Percentiles rank a stretch among this genome's conserved stretches.
These are phyloP conservation scores for Steinernema carpocapsae DNA, from an alignment of 2,888 invertebrate species.

Conservation along the genomic window DNA sequence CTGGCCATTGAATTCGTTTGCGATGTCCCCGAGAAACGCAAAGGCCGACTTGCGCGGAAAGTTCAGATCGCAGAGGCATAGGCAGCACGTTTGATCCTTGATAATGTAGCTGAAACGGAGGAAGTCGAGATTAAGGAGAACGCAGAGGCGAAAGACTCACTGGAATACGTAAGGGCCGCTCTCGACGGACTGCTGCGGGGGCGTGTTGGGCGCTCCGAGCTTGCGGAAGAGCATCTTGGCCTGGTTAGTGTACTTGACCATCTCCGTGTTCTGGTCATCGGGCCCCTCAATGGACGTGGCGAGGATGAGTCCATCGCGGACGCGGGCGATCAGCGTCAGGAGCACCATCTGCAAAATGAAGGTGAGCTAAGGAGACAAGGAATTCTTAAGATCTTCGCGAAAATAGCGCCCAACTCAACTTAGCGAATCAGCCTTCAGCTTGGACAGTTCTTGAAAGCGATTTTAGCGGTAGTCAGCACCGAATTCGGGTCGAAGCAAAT, in stretches of 20 bases:
- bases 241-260: slow-evolving; percentile 97
- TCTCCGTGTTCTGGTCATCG: slow-evolving; percentile 91
- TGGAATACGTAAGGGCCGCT: slow-evolving; percentile 96
- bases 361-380: not conserved
- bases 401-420: too few species aligned
- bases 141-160: slow-evolving; percentile 75
- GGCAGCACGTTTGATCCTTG: slow-evolving; percentile 60
- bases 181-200: slow-evolving; percentile 90
- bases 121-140: slow-evolving; percentile 23
- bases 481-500: too few species aligned
- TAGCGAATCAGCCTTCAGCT: not conserved
- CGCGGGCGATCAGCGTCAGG: slow-evolving; percentile 93
- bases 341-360: too few species aligned
- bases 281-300: slow-evolving; percentile 98
- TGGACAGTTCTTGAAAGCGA: too few species aligned
- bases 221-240: slow-evolving; percentile 97
- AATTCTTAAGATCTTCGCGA: too few species aligned
- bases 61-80: slow-evolving; percentile 63
- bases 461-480: not conserved
- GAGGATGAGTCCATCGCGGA: slow-evolving; percentile 90
- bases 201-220: slow-evolving; percentile 83
- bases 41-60: slow-evolving; percentile 64
- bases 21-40: slow-evolving; percentile 59
- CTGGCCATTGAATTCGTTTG: slow-evolving; percentile 59
- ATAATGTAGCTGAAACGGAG: slow-evolving; percentile 62